These are phyloP conservation scores for Catajapyx aquilonaris DNA, from an alignment of 1,140 invertebrate species.

Conservation along the genomic window DNA sequence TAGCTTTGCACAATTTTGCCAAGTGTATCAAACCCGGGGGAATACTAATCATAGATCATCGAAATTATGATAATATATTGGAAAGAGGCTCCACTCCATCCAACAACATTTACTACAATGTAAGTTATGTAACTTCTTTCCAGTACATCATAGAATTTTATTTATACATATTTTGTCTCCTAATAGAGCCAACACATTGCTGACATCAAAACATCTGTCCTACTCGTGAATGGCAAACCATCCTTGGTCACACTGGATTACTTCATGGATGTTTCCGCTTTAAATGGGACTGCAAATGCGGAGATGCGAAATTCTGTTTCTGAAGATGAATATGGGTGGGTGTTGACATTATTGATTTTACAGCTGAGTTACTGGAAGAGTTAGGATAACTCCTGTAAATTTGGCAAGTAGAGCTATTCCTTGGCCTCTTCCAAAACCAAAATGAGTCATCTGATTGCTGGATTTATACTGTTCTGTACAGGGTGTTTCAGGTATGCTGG, in stretches of 20 bases:
- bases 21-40: slow-evolving; percentile 65
- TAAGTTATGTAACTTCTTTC: slow-evolving; percentile 26
- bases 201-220: slow-evolving; percentile 59
- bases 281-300: slow-evolving; percentile 12
- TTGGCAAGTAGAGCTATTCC: no score
- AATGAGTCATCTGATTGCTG: no score
- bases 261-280: slow-evolving; percentile 32
- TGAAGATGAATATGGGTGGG: no score
- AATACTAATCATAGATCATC: slow-evolving; percentile 60
- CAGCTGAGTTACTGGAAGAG: no score
- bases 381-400: no score
- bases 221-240: slow-evolving; percentile 48
- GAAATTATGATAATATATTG: slow-evolving; percentile 68
- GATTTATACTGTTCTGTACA: no score
- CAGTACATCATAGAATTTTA: background rate
- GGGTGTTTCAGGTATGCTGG: no score
- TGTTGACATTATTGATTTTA: slow-evolving; percentile 4
- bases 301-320: no score
- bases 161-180: no score
- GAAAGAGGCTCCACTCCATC: slow-evolving; percentile 44
- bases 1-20: slow-evolving; percentile 51
- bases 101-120: slow-evolving; percentile 72
- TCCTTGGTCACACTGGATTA: slow-evolving; percentile 59
- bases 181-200: slow-evolving; percentile 53
- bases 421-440: no score